phyloP scores from a whole-genome alignment of 2,888 invertebrate genomes.

The Xestobium rufovillosum region DNA sequence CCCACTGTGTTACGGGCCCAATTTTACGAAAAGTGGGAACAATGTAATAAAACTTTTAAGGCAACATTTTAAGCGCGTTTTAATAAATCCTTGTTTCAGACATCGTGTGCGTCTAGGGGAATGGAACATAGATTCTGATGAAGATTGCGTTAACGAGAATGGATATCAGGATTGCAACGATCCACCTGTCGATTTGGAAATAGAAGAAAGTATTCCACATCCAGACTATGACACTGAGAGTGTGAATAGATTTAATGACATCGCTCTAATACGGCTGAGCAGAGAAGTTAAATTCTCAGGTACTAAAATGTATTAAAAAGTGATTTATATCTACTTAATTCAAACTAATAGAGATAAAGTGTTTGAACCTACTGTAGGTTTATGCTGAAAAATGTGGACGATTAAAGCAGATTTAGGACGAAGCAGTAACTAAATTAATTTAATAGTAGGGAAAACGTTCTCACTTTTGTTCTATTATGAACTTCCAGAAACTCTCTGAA shows the following conservation, averaged over 20 bases:
- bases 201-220: conserved; percentile 31
- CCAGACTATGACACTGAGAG: conserved; percentile 27
- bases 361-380: no score
- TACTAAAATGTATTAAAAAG: no score
- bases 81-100: conserved; percentile 23
- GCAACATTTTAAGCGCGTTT: neutral
- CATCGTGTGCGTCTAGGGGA: conserved; percentile 43
- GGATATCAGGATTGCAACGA: conserved; percentile 28
- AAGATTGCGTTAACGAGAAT: conserved; percentile 39
- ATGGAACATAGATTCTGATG: conserved; percentile 40
- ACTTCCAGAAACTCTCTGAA: no score
- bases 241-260: conserved; percentile 32
- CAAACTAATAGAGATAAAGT: no score
- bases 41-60: conserved; percentile 36
- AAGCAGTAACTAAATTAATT: no score
- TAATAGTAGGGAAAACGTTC: no score
- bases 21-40: conserved; percentile 35
- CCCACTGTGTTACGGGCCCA: conserved; percentile 46
- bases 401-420: no score
- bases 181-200: conserved; percentile 28
- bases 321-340: no score
- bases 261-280: conserved; percentile 46
- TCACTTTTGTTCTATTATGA: no score
- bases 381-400: no score
- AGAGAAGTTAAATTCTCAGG: conserved; percentile 43